phyloP scores from a whole-genome alignment of 1,140 invertebrate genomes.

The Formica exsecta region DNA sequence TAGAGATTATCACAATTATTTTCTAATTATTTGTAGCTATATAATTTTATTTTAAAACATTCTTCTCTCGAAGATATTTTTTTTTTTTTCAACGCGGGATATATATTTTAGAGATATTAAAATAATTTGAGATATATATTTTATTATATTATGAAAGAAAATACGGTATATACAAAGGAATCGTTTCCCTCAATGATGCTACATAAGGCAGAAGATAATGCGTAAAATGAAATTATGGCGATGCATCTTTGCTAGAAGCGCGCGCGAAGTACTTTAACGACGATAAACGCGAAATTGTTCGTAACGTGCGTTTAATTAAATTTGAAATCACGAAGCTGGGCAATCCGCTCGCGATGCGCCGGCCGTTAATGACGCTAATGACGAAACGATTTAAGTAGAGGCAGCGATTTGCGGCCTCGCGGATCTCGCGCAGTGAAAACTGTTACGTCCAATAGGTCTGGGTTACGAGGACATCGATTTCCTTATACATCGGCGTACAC shows the following conservation, averaged over 20 bases:
- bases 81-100: neutral
- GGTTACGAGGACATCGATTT: constrained; percentile 82
- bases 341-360: neutral
- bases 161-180: neutral
- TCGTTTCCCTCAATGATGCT: neutral
- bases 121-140: neutral
- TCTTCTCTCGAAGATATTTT: neutral
- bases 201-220: neutral
- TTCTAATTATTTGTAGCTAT: neutral
- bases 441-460: constrained; percentile 81
- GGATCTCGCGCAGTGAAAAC: constrained; percentile 81
- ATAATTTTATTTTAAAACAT: neutral
- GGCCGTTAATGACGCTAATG: constrained; percentile 48
- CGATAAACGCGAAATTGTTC: constrained; percentile 23
- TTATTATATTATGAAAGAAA: neutral
- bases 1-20: neutral
- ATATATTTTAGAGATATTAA: too few relatives aligned
- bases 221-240: constrained; percentile 35
- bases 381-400: constrained; percentile 55
- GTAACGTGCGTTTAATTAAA: constrained; percentile 27
- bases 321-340: constrained; percentile 21
- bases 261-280: constrained; percentile 18
- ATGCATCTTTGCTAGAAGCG: constrained; percentile 12
- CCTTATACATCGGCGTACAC: constrained; percentile 60
- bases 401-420: constrained; percentile 51